Percentiles rank a stretch among this genome's conserved stretches.
Evolutionary conservation across 2,113 vertebrate species (phyloP).

Genomic region (Xyrauchen texanus): DNA sequence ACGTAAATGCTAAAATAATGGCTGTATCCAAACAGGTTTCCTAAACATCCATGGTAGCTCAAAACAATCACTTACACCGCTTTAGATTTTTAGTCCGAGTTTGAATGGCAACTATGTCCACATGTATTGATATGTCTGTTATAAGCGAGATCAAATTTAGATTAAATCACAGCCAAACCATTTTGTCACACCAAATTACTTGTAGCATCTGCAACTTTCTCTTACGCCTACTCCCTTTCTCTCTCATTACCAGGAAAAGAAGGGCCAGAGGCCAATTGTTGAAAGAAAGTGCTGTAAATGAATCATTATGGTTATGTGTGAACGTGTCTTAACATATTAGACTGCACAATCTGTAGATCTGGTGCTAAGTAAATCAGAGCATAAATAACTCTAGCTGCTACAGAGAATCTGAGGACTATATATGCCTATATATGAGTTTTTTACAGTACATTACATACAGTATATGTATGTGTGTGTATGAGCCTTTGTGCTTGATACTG

Average conservation of each 20-base stretch:
- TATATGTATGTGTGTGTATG: no score
- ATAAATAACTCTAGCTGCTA: slow-evolving; percentile 16
- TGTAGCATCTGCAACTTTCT: slow-evolving; percentile 20
- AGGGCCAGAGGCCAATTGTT: slow-evolving; percentile 28
- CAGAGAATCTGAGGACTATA: neutral
- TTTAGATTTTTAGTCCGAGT: neutral
- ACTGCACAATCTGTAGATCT: slow-evolving; percentile 41
- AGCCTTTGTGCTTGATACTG: no score
- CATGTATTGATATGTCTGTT: slow-evolving; percentile 72
- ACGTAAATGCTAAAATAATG: neutral
- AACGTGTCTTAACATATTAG: slow-evolving; percentile 52
- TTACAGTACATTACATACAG: neutral
- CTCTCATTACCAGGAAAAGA: slow-evolving; percentile 39
- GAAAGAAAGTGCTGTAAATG: slow-evolving; percentile 62
- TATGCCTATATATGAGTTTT: slow-evolving; percentile 8
- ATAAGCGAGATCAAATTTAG: slow-evolving; percentile 66
- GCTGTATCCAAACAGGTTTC: neutral
- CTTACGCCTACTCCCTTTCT: neutral
- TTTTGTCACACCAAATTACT: slow-evolving; percentile 45
- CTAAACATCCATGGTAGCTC: neutral
- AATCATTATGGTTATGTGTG: slow-evolving; percentile 64
- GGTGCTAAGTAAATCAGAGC: neutral
- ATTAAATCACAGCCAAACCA: slow-evolving; percentile 56
- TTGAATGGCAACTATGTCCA: slow-evolving; percentile 55
- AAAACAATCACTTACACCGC: no score